Evolutionary conservation across 2,888 invertebrate species (phyloP), one percentile per base, ranked within the genome.

Genomic region (Apotomis betuletana): DNA sequence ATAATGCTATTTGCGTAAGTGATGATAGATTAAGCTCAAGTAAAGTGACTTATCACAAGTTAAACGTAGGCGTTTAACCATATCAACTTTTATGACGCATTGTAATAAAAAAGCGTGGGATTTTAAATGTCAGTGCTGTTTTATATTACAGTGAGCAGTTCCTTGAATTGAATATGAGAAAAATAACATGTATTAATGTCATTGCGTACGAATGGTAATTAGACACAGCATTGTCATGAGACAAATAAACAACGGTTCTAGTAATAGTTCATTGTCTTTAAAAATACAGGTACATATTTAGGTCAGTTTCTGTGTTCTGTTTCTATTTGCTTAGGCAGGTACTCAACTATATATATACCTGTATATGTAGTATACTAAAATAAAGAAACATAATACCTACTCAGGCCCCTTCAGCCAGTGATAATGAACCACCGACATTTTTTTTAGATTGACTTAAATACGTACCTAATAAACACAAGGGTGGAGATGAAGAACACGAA

Each of bases 11-110:
- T 67, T 61, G 41, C 65, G 70, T 27, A 67, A 70, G 65, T 70
- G 67, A 70, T 70, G 70, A 70, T 57, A 67, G 67, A 70, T 70
- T 61, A 70, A 60, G 60, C 51, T 60, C 70, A 62, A 67, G 65
- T 67, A 54, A 61, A 67, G 67, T 63, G 62, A 62, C 67, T 63
- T 63, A 63, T 59, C 67, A 68, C 58, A 59, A 51, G 13, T n/a
- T n/a, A 59, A 59, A 68, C 49, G 72, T 72, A 63, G 72, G 72
- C 58, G 72, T 67, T 68, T 72, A 63, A 59, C 63, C 67, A 70
- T 68, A 72, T 63, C 62, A 72, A 68, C 58, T 51, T 63, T 68
- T 68, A 72, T 63, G 67, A 57, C 41, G 63, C 72, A 72, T 72
- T 72, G 72, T 72, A 36, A 59, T 63, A 54, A 68, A 68, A 57